Evolutionary conservation across 2,888 invertebrate genomes (phyloP).

Genomic region (Oxycera nigricornis): DNA sequence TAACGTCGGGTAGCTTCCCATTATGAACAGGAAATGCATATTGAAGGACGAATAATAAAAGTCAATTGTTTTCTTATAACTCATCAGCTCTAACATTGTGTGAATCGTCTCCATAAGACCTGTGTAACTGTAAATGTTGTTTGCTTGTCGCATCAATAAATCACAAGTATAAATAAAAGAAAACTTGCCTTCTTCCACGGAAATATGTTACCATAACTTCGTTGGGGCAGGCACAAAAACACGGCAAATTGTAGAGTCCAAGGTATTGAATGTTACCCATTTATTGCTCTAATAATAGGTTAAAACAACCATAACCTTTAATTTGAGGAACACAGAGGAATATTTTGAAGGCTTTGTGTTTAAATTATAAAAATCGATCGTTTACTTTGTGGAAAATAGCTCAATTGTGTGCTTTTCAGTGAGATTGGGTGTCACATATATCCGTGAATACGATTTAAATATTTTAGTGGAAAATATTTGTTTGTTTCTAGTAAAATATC

Average conservation of each 20-base stretch:
- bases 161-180: slow-evolving; percentile 44
- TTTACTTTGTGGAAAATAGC: slow-evolving; percentile 26
- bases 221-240: background rate
- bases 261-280: background rate
- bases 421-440: too few relatives aligned
- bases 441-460: too few relatives aligned
- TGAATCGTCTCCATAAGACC: background rate
- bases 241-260: background rate
- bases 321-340: background rate
- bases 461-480: too few relatives aligned
- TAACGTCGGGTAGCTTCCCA: too few relatives aligned
- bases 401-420: too few relatives aligned
- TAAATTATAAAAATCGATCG: slow-evolving; percentile 42
- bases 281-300: background rate
- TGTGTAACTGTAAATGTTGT: slow-evolving; percentile 42
- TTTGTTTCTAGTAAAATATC: too few relatives aligned
- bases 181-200: slow-evolving; percentile 22
- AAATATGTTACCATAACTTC: slow-evolving; percentile 27
- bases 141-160: slow-evolving; percentile 48
- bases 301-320: background rate
- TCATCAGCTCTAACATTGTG: background rate
- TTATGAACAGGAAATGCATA: background rate
- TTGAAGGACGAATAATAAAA: background rate
- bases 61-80: background rate
- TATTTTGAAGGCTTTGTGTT: slow-evolving; percentile 33